A percentile compares a stretch with the other conserved stretches of the same genome.
Evolutionary conservation across 1,140 invertebrate genomes (phyloP).

Genomic region (Aporrectodea caliginosa): DNA sequence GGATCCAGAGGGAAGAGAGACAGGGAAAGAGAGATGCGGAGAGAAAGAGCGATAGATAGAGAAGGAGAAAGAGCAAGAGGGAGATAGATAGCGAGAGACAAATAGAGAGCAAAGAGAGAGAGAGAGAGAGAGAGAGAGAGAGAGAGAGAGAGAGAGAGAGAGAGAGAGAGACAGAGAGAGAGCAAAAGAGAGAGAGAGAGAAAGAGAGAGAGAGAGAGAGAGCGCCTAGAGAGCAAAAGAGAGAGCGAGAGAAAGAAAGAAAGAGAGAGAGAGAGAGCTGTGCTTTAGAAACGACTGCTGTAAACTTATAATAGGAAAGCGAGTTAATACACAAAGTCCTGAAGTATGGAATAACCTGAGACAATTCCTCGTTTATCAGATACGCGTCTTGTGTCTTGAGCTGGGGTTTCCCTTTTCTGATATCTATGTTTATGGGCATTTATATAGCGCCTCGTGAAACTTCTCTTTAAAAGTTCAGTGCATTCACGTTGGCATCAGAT

Average conservation of each 20-base stretch:
- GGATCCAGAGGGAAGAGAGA: background rate
- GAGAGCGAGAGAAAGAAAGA: background rate
- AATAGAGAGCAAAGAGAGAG: background rate
- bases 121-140: background rate
- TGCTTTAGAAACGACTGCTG: background rate
- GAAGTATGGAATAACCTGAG: background rate
- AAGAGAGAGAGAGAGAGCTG: background rate
- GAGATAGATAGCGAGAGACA: background rate
- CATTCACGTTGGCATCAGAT: no score
- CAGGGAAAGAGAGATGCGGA: background rate
- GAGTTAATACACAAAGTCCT: no score
- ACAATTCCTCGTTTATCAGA: background rate
- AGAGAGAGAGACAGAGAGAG: background rate
- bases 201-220: background rate
- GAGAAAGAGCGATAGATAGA: background rate
- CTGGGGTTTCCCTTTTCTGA: no score
- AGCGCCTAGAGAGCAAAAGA: background rate
- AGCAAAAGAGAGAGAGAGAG: background rate
- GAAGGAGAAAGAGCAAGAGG: background rate
- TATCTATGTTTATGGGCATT: no score
- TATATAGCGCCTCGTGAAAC: no score
- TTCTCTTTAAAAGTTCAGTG: no score
- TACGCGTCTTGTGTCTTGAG: no score
- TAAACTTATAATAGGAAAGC: no score
- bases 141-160: background rate